Percentiles rank a stretch among this genome's conserved stretches.
phyloP scores from a whole-genome alignment of 2,113 vertebrate genomes.

The Hypomesus transpacificus region DNA sequence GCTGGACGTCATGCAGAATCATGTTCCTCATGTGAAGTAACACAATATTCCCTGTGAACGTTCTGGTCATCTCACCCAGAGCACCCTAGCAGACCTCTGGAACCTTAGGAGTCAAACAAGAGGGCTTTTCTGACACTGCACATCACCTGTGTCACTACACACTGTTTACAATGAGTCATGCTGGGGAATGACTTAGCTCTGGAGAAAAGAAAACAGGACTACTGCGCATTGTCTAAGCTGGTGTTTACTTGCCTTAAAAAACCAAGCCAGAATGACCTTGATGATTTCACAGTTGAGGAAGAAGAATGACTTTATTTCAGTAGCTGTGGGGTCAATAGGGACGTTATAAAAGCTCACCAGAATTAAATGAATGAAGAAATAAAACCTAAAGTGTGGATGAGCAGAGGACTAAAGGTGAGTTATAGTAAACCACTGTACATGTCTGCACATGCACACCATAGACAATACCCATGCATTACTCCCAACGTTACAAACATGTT shows the following conservation, averaged over 20 bases:
- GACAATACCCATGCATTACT: not conserved
- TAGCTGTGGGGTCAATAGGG: not conserved
- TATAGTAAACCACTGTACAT: not conserved
- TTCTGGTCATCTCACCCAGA: slow-evolving; percentile 32
- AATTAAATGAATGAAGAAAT: not conserved
- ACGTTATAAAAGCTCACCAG: not conserved
- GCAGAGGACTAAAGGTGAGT: not conserved
- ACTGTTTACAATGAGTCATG: slow-evolving; percentile 1
- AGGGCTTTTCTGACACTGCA: slow-evolving; percentile 35
- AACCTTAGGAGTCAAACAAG: slow-evolving; percentile 41
- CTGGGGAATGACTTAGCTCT: not conserved
- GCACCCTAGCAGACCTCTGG: slow-evolving; percentile 41
- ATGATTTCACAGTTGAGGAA: not conserved
- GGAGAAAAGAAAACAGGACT: not conserved
- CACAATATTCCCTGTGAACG: slow-evolving; percentile 51
- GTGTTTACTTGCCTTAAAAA: not conserved
- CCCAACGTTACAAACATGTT: too few species aligned
- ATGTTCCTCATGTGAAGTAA: slow-evolving; percentile 52
- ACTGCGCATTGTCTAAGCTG: not conserved
- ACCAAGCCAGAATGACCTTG: not conserved
- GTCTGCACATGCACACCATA: not conserved
- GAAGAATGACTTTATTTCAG: not conserved
- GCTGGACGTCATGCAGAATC: slow-evolving; percentile 9
- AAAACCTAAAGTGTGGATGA: not conserved
- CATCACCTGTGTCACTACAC: slow-evolving; percentile 35